phyloP scores from a whole-genome alignment of 1,140 invertebrate species.

The Hyles euphorbiae region DNA sequence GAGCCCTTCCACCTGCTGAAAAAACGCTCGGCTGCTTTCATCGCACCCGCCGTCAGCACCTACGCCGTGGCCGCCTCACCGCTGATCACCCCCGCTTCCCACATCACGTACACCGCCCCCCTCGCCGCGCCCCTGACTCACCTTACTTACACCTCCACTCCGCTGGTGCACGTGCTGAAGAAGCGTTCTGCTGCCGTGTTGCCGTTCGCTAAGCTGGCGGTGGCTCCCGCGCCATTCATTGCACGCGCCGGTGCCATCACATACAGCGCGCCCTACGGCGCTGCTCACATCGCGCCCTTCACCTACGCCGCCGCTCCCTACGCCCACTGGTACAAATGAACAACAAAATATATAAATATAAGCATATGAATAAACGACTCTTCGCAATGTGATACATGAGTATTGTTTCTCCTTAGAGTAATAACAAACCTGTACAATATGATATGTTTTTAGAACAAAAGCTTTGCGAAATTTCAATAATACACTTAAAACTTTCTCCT shows the following conservation, averaged over 20 bases:
- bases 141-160: not conserved
- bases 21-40: slow-evolving; percentile 38
- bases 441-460: too few relatives aligned
- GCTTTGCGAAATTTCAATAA: too few relatives aligned
- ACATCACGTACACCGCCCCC: slow-evolving; percentile 28
- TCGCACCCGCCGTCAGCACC: slow-evolving; percentile 26
- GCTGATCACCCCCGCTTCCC: slow-evolving; percentile 23
- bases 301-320: slow-evolving; percentile 4
- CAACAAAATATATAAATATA: not conserved
- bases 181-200: slow-evolving; percentile 29
- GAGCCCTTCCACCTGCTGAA: slow-evolving; percentile 44
- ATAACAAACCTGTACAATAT: too few relatives aligned
- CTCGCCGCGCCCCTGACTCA: slow-evolving; percentile 19
- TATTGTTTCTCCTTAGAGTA: too few relatives aligned
- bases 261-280: slow-evolving; percentile 27
- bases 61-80: slow-evolving; percentile 26
- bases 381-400: too few relatives aligned
- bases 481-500: too few relatives aligned
- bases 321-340: slow-evolving; percentile 2
- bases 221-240: slow-evolving; percentile 26
- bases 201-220: slow-evolving; percentile 14
- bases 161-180: slow-evolving; percentile 16
- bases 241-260: slow-evolving; percentile 20
- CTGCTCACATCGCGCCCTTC: not conserved
- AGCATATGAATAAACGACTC: too few relatives aligned